These are phyloP conservation scores for Drosophila ironensis DNA, from an alignment of 1,140 invertebrate genomes.

Conservation along the genomic window DNA sequence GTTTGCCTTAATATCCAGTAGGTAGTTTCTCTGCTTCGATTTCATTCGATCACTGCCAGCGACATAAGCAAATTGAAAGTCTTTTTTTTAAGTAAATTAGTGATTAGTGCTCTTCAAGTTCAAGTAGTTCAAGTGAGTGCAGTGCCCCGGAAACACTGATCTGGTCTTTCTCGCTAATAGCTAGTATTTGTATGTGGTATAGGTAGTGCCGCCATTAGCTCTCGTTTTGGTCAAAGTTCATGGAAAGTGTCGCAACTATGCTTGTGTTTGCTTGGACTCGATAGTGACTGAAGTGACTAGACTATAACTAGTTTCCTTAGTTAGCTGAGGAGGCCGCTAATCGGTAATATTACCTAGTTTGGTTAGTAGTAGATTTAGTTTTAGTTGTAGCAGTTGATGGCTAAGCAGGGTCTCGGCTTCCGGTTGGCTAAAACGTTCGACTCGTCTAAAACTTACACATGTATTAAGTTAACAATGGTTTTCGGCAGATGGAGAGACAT, in stretches of 20 bases:
- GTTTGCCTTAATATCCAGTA: constrained; percentile 60
- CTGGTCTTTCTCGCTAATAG: constrained; percentile 59
- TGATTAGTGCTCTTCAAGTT: constrained; percentile 39
- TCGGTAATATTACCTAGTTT: too few species aligned
- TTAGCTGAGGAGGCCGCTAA: constrained; percentile 14
- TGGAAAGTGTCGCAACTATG: constrained; percentile 35
- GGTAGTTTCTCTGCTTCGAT: constrained; percentile 14
- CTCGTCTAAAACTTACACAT: constrained; percentile 63
- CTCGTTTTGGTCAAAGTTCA: constrained; percentile 60
- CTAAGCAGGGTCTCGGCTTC: constrained; percentile 4
- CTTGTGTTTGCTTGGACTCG: constrained; percentile 21
- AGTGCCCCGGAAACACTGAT: constrained; percentile 56
- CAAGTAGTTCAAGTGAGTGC: constrained; percentile 23
- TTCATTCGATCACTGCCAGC: constrained; percentile 44
- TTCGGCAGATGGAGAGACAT: constrained; percentile 61
- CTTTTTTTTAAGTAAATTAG: constrained; percentile 73
- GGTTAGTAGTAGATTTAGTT: constrained; percentile 10
- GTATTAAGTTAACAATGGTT: constrained; percentile 76
- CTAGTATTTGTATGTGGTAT: too few species aligned
- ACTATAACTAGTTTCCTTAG: constrained; percentile 67
- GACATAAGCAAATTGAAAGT: constrained; percentile 68
- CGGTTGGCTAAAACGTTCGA: constrained; percentile 26
- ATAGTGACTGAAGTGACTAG: constrained; percentile 19
- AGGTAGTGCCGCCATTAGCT: constrained; percentile 63
- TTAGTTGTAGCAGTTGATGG: constrained; percentile 13